phyloP scores from a whole-genome alignment of 2,113 vertebrate genomes.

The Ailuropoda melanoleuca region DNA sequence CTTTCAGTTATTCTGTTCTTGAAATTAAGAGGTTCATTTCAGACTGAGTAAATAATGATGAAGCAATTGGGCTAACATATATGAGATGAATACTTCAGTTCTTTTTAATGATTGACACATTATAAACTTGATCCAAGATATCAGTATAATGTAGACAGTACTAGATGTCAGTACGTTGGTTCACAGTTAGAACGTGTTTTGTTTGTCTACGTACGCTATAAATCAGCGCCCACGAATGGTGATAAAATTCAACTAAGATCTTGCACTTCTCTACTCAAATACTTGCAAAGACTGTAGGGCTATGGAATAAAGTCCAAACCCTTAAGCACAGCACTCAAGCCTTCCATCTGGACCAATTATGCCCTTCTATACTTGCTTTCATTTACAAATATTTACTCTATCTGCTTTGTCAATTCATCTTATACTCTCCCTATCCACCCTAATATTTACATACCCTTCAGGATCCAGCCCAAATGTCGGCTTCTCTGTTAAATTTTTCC shows the following conservation, averaged over 20 bases:
- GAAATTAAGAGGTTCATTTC: background rate
- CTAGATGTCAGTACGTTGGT: background rate
- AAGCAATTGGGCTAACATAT: background rate
- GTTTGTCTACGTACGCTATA: background rate
- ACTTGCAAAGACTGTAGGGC: background rate
- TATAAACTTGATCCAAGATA: background rate
- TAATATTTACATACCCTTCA: background rate
- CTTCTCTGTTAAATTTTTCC: background rate
- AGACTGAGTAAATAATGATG: background rate
- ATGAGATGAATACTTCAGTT: background rate
- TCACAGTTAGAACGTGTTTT: background rate
- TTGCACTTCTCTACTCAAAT: background rate
- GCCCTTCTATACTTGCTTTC: background rate
- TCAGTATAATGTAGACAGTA: background rate
- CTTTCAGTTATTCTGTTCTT: background rate
- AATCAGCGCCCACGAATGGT: background rate
- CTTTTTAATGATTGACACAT: background rate
- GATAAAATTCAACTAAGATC: background rate
- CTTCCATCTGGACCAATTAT: background rate
- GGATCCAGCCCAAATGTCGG: conserved; percentile 1
- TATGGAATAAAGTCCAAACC: background rate
- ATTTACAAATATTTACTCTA: conserved; percentile 52
- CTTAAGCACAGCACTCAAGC: background rate
- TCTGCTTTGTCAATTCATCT: background rate
- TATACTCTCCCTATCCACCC: background rate